Percentiles rank a stretch among this genome's conserved stretches.
phyloP scores from a whole-genome alignment of 2,888 invertebrate species.

The Terebella lapidaria region DNA sequence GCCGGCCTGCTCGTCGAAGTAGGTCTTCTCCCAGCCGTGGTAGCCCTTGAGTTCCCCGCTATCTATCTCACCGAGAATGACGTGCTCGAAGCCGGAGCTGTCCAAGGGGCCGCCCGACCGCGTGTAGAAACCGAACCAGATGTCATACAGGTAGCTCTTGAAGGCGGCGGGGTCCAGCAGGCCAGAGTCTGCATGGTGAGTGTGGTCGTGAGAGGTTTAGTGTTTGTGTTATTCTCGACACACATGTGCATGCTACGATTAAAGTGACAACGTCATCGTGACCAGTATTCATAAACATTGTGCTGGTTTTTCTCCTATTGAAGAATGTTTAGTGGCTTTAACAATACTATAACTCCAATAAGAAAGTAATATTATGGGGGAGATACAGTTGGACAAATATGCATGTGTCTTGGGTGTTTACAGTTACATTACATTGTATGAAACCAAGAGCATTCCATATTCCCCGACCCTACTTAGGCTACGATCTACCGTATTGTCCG shows the following conservation, averaged over 20 bases:
- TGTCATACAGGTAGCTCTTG: neutral
- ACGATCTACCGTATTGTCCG: neutral
- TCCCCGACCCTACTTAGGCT: neutral
- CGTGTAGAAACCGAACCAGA: neutral
- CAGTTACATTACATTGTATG: too few relatives aligned
- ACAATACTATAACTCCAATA: too few relatives aligned
- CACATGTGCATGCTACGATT: too few relatives aligned
- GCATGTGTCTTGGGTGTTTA: too few relatives aligned
- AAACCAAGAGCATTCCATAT: neutral
- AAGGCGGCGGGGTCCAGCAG: neutral
- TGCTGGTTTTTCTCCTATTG: too few relatives aligned
- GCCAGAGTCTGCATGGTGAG: neutral
- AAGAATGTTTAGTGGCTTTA: too few relatives aligned
- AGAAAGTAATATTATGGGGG: too few relatives aligned
- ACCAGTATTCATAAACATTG: too few relatives aligned
- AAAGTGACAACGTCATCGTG: too few relatives aligned
- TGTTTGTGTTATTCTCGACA: too few relatives aligned
- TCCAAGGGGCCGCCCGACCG: neutral
- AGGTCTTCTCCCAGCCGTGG: neutral
- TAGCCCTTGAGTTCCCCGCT: neutral
- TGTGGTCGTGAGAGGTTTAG: too few relatives aligned
- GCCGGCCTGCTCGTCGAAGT: neutral
- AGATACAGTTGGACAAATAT: too few relatives aligned
- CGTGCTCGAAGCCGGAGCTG: conserved; percentile 4
- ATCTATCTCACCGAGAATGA: neutral